Evolutionary conservation across 2,797 vertebrate genomes (phyloP), one percentile per base, ranked within the genome.

Genomic region (Trachops cirrhosus): DNA sequence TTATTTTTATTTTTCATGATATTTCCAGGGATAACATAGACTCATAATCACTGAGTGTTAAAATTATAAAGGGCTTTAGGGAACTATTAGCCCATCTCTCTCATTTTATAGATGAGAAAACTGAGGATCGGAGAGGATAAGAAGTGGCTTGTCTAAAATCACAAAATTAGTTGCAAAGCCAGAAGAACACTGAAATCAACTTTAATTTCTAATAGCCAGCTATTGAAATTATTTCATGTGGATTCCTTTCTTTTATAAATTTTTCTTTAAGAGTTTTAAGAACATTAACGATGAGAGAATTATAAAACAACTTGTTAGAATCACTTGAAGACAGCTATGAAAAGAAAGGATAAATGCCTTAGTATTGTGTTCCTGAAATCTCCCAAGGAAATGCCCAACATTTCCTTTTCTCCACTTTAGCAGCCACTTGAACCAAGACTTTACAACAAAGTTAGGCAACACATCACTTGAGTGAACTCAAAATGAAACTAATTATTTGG

Each of bases 1-100:
- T 95, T 95, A 89, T 89, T 93, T 96, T 96, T 90, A 89, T 78
- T 95, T 97, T 95, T 92, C 83, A 91, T 78, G 46, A 32, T 80
- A 89, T 96, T 97, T 95, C 37, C 22, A 62, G 67, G 39, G 79
- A 94, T 96, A 78, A n/a, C 50, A 59, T 37, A 83, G 41, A 87
- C 59, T 85, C 54, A 67, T 89, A 74, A 95, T 89, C 83, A 94
- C n/a, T 39, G 44, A 37, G 59, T 84, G 15, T 74, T 89, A 57
- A 67, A 70, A 39, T 80, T 77, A 34, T 44, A 96, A 74, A 86
- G 64, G 67, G 11, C 62, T 68, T 62, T 75, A 37, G 70, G 29
- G 68, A 37, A n/a, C 22, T 46, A n/a, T 96, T 91, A 86, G 26
- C 24, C 41, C 48, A 64, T 89, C 57, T 68, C 32, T 86, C 57